These are phyloP conservation scores for Limnodromus scolopaceus DNA, from an alignment of 2,797 vertebrate species.

Conservation along the genomic window DNA sequence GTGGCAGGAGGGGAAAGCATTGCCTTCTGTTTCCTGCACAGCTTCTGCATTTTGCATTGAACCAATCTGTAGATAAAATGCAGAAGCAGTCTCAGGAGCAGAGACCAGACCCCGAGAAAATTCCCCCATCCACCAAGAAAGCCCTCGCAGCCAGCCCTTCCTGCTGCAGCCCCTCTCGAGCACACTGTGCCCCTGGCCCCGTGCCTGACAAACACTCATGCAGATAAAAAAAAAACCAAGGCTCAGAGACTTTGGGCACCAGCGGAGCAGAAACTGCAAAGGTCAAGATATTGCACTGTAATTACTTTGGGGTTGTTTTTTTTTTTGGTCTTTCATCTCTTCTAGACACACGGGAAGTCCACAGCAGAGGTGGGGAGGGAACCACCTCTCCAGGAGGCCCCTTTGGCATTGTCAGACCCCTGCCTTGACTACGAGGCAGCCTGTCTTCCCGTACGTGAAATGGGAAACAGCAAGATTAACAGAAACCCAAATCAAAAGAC, in stretches of 20 bases:
- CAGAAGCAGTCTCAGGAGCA: background rate
- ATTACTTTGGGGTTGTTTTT: background rate
- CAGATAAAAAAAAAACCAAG: background rate
- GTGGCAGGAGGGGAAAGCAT: fast-evolving
- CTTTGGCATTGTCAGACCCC: background rate
- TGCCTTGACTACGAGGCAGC: background rate
- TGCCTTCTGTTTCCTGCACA: background rate
- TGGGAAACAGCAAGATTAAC: background rate
- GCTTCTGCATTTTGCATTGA: slow-evolving; percentile 18
- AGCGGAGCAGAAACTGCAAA: background rate
- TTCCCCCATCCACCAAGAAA: fast-evolving
- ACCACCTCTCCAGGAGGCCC: background rate
- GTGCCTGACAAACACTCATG: fast-evolving
- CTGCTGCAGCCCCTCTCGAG: background rate
- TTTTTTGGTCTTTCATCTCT: background rate
- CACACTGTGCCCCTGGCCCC: background rate
- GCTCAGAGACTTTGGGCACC: background rate
- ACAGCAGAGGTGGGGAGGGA: background rate
- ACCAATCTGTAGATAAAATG: background rate
- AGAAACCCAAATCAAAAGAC: background rate
- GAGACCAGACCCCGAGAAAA: background rate
- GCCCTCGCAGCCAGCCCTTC: fast-evolving
- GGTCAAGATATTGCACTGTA: background rate
- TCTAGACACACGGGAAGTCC: background rate
- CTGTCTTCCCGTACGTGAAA: fast-evolving